Conservation (phyloP, 2,113 vertebrate species). For the Herpetotheres cachinnans region DNA sequence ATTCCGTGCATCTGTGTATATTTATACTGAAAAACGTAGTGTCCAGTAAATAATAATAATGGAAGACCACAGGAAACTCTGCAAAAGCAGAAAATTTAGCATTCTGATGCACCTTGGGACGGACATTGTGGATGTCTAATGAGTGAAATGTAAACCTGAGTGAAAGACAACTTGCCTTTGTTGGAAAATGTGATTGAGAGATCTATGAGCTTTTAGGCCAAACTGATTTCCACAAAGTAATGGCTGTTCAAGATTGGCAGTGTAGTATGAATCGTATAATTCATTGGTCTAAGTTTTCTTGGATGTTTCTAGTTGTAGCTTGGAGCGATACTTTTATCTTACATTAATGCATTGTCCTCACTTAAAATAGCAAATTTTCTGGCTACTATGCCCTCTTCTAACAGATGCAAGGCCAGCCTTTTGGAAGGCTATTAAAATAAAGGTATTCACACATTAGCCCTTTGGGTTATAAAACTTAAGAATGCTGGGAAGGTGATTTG, state of each 20-base stretch:
- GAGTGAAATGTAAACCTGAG: neutral
- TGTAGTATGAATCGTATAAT: neutral
- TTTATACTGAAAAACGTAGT: neutral
- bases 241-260: neutral
- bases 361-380: slow-evolving; percentile 20
- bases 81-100: neutral
- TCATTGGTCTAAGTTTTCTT: neutral
- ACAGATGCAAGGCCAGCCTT: neutral
- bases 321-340: slow-evolving; percentile 28
- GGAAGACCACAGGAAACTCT: neutral
- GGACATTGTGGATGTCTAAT: neutral
- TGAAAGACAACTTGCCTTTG: neutral
- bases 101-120: neutral
- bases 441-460: neutral
- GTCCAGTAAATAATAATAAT: neutral
- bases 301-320: neutral
- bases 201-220: neutral
- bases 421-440: slow-evolving; percentile 6
- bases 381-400: neutral
- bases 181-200: neutral
- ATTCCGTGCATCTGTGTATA: neutral
- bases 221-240: neutral
- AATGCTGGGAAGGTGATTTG: neutral
- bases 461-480: neutral
- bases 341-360: neutral